phyloP scores from a whole-genome alignment of 2,797 vertebrate genomes.

The Lycodopsis pacificus region DNA sequence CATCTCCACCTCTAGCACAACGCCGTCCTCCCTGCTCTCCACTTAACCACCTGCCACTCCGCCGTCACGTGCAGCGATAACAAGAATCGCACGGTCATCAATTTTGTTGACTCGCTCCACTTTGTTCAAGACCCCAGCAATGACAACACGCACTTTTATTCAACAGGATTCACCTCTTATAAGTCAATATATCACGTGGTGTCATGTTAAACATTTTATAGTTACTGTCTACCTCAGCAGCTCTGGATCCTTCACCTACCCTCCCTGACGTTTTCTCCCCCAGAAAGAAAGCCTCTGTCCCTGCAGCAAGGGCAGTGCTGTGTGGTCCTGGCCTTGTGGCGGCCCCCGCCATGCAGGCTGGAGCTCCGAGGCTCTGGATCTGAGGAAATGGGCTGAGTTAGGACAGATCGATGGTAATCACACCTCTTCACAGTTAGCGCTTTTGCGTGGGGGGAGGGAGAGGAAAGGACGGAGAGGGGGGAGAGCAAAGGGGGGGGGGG shows the following conservation, averaged over 20 bases:
- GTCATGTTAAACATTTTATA: background rate
- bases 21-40: slow-evolving; percentile 50
- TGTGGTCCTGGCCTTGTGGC: slow-evolving; percentile 32
- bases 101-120: slow-evolving; percentile 24
- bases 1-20: slow-evolving; percentile 33
- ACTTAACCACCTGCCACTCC: slow-evolving; percentile 81
- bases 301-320: slow-evolving; percentile 42
- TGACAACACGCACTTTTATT: background rate
- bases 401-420: slow-evolving; percentile 78
- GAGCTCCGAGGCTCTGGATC: slow-evolving; percentile 46
- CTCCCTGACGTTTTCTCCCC: slow-evolving; percentile 15
- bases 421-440: slow-evolving; percentile 64
- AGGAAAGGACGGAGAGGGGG: slow-evolving; percentile 26
- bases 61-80: slow-evolving; percentile 55
- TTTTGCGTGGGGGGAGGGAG: slow-evolving; percentile 56
- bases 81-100: slow-evolving; percentile 46
- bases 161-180: background rate
- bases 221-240: background rate
- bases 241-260: background rate
- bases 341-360: slow-evolving; percentile 16
- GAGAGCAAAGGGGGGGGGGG: slow-evolving; percentile 17
- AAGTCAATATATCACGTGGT: background rate
- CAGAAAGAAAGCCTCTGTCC: slow-evolving; percentile 13
- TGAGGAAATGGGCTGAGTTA: slow-evolving; percentile 69
- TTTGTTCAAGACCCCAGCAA: slow-evolving; percentile 3